A percentile compares a stretch with the other conserved stretches of the same genome.
Evolutionary conservation across 2,797 vertebrate species (phyloP).

Genomic region (Phataginus tricuspis): DNA sequence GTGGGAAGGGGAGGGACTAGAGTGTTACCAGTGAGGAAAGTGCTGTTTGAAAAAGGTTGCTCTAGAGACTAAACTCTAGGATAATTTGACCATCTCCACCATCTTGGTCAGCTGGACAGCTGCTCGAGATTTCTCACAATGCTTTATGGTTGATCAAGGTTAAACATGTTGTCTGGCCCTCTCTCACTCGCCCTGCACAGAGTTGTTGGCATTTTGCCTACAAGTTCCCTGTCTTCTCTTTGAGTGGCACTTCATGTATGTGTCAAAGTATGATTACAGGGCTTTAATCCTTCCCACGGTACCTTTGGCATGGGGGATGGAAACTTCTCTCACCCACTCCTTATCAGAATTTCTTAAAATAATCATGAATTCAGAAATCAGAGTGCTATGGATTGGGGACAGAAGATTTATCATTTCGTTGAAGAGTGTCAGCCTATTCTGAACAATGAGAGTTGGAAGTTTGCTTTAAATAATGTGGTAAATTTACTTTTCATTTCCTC

Average conservation of each 20-base stretch:
- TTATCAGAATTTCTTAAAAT: conserved; percentile 62
- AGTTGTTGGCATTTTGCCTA: conserved; percentile 39
- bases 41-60: background rate
- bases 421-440: conserved; percentile 23
- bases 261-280: conserved; percentile 45
- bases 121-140: conserved; percentile 13
- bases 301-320: conserved; percentile 56
- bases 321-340: conserved; percentile 49
- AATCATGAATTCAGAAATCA: conserved; percentile 62
- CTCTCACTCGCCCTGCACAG: conserved; percentile 21
- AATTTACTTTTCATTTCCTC: conserved; percentile 5
- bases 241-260: conserved; percentile 56
- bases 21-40: background rate
- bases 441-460: background rate
- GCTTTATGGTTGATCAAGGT: background rate
- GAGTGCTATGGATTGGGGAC: conserved; percentile 46
- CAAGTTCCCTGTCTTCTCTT: conserved; percentile 54
- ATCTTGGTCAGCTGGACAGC: background rate
- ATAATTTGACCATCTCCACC: background rate
- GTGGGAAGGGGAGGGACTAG: background rate
- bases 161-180: conserved; percentile 30
- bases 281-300: conserved; percentile 49
- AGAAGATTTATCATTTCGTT: conserved; percentile 22
- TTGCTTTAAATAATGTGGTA: conserved; percentile 20
- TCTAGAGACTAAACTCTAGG: background rate